Evolutionary conservation across 2,888 invertebrate genomes (phyloP), one percentile per base, ranked within the genome.

Genomic region (Lepidonotus clava): DNA sequence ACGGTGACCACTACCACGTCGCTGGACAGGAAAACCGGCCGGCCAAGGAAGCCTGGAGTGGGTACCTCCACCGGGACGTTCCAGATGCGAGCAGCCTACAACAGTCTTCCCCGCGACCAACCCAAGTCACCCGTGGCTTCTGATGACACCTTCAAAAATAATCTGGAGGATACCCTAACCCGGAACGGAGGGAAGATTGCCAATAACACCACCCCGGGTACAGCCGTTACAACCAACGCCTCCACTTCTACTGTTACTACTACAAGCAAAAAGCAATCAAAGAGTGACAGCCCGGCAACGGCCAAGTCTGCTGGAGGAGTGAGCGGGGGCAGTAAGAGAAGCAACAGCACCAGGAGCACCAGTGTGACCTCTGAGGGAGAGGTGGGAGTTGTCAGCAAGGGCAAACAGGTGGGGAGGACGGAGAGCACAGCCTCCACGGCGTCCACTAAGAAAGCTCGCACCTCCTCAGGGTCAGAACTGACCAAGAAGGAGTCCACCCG

Each of bases 61-160:
- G 51, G 80, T 1, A 36, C 71, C 6, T n/a, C 80, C 51, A 46
- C 46, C 6, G 80, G 80, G 2, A 46, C 80, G 32, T 80, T 80
- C 80, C 80, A 80, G 51, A 41, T 80, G 32, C 41, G 80, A 14
- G 21, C 80, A n/a, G 80, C 80, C 32, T 46, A 24, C 24, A 80
- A 80, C 28, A 80, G 80, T 18, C 51, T 80, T 1, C 80, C 80
- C 14, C 11, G 51, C 8, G 80, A 80, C 1, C 14, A 36, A 6
- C 80, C 80, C 28, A 80, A 80, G 28, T 80, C 80, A 21, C 80
- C 80, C 14, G 80, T 46, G 6, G 80, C 80, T 24, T 80, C 80
- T 8, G 80, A 80, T n/a, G 80, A 80, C 4, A 24, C 18, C 28
- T 80, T 80, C 51, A 80, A 80, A 34, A 32, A 24, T 0, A 80